Evolutionary conservation across 2,113 vertebrate species (phyloP).

Genomic region (cattle (Bos taurus)): ARS-UCD2.0 NC_037329.1:18528501-18529000

Average conservation of each 20-base stretch:
- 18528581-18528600: not conserved
- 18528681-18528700: slow-evolving; percentile 99
- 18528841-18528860: slow-evolving; percentile 58
- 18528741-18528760: slow-evolving; percentile 92
- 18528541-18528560: not conserved
- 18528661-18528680: slow-evolving; percentile 99
- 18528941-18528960: not conserved
- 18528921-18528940: not conserved
- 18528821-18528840: slow-evolving; percentile 78
- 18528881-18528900: not conserved
- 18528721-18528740: slow-evolving; percentile 99
- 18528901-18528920: slow-evolving; percentile 20
- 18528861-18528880: slow-evolving; percentile 49
- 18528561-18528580: not conserved
- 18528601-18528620: not conserved
- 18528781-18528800: slow-evolving; percentile 83
- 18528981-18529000: not conserved
- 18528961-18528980: not conserved
- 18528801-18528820: slow-evolving; percentile 64
- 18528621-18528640: slow-evolving; percentile 21
- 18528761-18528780: slow-evolving; percentile 85
- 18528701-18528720: slow-evolving; percentile 99
- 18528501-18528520: not conserved
- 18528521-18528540: not conserved
- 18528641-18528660: slow-evolving; percentile 94